Evolutionary conservation across 1,140 invertebrate genomes (phyloP), one percentile per base, ranked within the genome.

Genomic region (Carcinoscorpius rotundicauda): DNA sequence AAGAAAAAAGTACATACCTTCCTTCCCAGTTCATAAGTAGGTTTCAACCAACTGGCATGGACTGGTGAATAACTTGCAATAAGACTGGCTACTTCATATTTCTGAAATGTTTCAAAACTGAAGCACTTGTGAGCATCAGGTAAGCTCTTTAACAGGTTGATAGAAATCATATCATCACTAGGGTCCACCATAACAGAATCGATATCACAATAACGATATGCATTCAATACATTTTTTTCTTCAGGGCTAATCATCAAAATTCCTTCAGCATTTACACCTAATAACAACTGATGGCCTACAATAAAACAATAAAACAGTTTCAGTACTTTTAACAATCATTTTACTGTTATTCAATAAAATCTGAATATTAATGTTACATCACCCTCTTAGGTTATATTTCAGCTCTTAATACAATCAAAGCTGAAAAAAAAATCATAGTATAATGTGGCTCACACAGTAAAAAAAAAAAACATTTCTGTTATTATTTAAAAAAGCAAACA

Each of bases 221-320:
- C 91, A 55, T 89, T 89, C 6, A 94, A 77, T 2, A 94, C 87
- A 66, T 89, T 88, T 76, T 94, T 94, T 73, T 93, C 91, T 65
- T 91, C 87, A 0, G 89, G 86, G 71, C 92, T 88, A 52, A 94
- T 89, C 58, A 95, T 78, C 73, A 91, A 86, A 49, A 97, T 83
- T 59, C 93, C 93, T 68, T 95, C 91, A 72, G 86, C 86, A 72
- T 93, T 93, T n/a, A 97, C 85, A 11, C 93, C 94, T 9, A 97
- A 79, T 9, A 92, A 82, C 5, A 84, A 73, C 62, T 78, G 80
- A 69, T 82, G 82, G 53, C 82, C 78, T 78, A 65, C 29, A 29
- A 29, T 29, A 29, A 29, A 29, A 65, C 29, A 29, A 29, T 29
- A 29, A 29, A 29, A 29, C 2, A 29, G 29, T 29, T 29, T 29